Conservation (phyloP, 2,113 vertebrate genomes). For the Noturus placidus region DNA sequence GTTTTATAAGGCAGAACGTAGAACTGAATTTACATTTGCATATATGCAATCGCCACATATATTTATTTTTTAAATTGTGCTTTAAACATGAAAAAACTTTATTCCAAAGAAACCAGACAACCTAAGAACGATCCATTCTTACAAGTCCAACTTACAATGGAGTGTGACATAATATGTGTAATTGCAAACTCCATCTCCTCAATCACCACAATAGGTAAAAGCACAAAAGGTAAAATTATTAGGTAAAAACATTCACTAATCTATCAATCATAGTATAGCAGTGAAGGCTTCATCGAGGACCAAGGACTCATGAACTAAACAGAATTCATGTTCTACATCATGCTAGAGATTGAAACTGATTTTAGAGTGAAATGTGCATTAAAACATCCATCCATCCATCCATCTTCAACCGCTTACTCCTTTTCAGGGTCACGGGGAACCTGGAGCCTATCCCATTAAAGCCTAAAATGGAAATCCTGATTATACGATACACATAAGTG, state of each 20-base stretch:
- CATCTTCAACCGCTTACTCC: no score
- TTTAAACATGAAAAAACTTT: not conserved
- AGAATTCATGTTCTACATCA: not conserved
- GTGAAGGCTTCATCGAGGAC: not conserved
- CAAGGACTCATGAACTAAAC: not conserved
- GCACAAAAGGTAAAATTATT: no score
- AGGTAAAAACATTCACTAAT: not conserved
- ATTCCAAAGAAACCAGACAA: not conserved
- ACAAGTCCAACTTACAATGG: not conserved
- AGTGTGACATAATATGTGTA: not conserved
- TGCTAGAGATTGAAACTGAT: not conserved
- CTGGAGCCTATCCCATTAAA: no score
- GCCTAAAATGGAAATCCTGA: not conserved
- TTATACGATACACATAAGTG: not conserved
- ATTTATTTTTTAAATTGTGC: not conserved
- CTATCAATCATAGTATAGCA: not conserved
- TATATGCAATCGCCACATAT: not conserved
- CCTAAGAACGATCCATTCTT: not conserved
- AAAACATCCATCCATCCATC: no score
- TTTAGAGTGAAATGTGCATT: not conserved
- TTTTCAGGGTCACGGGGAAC: no score
- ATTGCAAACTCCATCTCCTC: not conserved
- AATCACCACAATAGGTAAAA: not conserved
- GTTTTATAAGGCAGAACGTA: not conserved
- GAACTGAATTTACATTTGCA: not conserved